Conservation (phyloP, 2,797 vertebrate species). For the Danio kyathit region DNA sequence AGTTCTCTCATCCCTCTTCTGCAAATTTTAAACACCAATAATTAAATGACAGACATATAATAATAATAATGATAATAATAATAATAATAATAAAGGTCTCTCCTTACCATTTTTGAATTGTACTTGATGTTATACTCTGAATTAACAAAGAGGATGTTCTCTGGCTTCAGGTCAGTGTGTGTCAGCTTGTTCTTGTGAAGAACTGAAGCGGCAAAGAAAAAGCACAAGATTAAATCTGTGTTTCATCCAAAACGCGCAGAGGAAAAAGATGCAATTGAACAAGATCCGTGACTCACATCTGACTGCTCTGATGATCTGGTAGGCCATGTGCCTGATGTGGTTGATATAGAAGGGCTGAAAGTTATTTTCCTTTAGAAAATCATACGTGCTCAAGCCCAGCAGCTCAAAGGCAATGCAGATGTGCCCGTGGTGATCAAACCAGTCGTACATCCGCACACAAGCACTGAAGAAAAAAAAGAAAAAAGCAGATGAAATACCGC, state of each 20-base stretch:
- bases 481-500: neutral
- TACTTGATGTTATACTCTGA: constrained; percentile 86
- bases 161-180: constrained; percentile 96
- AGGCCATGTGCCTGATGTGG: constrained; percentile 92
- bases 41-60: neutral
- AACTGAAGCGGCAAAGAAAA: constrained; percentile 74
- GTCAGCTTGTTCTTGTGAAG: constrained; percentile 94
- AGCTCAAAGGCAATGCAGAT: constrained; percentile 94
- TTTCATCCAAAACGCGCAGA: fast-evolving
- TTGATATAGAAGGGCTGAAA: constrained; percentile 90
- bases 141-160: constrained; percentile 94
- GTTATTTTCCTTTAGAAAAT: constrained; percentile 89
- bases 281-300: constrained; percentile 85
- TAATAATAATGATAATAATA: too few species aligned
- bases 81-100: neutral
- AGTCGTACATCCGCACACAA: constrained; percentile 94
- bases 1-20: constrained; percentile 85
- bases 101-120: constrained; percentile 82
- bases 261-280: neutral
- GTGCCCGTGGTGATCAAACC: constrained; percentile 92
- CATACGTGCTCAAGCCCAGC: constrained; percentile 92
- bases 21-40: constrained; percentile 43
- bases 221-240: constrained; percentile 37
- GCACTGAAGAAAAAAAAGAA: constrained; percentile 73
- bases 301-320: constrained; percentile 92